These are phyloP conservation scores for Acholoe squamosa DNA, from an alignment of 2,888 invertebrate genomes.

Conservation along the genomic window DNA sequence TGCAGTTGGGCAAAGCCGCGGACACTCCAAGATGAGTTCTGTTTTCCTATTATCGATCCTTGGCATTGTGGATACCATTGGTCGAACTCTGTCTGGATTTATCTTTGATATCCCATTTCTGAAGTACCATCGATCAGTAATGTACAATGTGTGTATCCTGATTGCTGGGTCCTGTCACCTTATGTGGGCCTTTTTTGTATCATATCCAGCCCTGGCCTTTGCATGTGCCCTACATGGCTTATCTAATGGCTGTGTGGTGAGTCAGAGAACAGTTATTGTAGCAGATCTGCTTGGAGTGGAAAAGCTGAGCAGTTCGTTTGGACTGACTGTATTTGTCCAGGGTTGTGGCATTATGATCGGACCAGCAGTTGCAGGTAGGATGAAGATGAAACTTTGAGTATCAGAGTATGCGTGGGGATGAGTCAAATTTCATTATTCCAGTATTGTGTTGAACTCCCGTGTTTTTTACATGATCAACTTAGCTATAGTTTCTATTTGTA, in stretches of 20 bases:
- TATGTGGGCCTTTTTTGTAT: slow-evolving; percentile 69
- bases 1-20: slow-evolving; percentile 71
- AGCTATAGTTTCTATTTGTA: too few relatives aligned
- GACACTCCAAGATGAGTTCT: slow-evolving; percentile 82
- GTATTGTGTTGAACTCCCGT: too few relatives aligned
- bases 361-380: slow-evolving; percentile 75
- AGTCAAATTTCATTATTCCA: too few relatives aligned
- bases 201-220: slow-evolving; percentile 71
- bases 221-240: slow-evolving; percentile 72
- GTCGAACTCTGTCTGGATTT: slow-evolving; percentile 87
- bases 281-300: slow-evolving; percentile 75
- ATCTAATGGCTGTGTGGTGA: slow-evolving; percentile 73
- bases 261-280: slow-evolving; percentile 75
- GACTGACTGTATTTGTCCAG: slow-evolving; percentile 74
- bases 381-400: background rate
- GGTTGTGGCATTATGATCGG: slow-evolving; percentile 76
- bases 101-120: slow-evolving; percentile 72
- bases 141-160: slow-evolving; percentile 73
- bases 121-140: slow-evolving; percentile 69
- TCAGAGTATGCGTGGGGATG: too few relatives aligned
- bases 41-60: slow-evolving; percentile 91
- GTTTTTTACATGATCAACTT: too few relatives aligned
- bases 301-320: slow-evolving; percentile 75
- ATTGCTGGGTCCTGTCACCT: slow-evolving; percentile 67
- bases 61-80: slow-evolving; percentile 94